Conservation (phyloP, 1,140 invertebrate species). For the Drosophila mojavensis region DNA sequence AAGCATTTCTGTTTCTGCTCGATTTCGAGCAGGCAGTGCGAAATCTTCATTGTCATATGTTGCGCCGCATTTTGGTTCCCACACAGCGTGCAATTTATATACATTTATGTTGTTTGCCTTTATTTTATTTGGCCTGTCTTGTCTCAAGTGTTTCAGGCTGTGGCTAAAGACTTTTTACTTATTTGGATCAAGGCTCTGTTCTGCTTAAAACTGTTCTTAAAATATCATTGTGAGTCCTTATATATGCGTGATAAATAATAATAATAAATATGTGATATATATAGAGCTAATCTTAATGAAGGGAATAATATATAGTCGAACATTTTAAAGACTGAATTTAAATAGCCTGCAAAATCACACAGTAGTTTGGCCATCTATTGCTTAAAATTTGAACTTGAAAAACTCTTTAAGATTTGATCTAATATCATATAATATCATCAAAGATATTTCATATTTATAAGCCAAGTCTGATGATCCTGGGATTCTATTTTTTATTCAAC, state of each 20-base stretch:
- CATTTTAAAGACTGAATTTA: no score
- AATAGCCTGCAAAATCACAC: no score
- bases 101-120: conserved; percentile 51
- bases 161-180: not conserved
- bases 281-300: not conserved
- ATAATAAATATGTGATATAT: not conserved
- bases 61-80: conserved; percentile 69
- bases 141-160: conserved; percentile 60
- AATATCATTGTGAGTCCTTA: conserved; percentile 28
- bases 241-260: not conserved
- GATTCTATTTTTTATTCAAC: no score
- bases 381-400: no score
- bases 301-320: no score
- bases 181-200: conserved; percentile 33
- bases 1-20: conserved; percentile 2
- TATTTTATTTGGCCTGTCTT: conserved; percentile 28
- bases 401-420: no score
- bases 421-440: no score
- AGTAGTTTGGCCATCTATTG: no score
- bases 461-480: no score
- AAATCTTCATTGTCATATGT: conserved; percentile 71
- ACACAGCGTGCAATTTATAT: conserved; percentile 71
- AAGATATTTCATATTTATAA: no score
- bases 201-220: conserved; percentile 38
- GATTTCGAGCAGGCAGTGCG: conserved; percentile 48